Conservation (phyloP, 2,113 vertebrate genomes). For the Ranitomeya variabilis region DNA sequence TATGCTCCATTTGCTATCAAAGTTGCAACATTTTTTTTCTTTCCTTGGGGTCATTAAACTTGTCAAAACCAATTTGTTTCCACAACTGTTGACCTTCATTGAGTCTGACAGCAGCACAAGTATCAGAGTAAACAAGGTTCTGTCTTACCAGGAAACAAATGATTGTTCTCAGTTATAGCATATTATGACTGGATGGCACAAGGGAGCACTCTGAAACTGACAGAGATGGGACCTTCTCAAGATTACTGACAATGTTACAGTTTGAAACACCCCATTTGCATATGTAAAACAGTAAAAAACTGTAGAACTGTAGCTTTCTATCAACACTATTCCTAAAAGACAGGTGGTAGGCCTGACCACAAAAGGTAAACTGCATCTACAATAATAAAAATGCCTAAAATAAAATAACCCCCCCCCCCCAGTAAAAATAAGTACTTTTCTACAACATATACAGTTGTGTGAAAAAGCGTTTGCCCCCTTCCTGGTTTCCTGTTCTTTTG, state of each 20-base stretch:
- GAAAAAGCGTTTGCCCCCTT: too few species aligned
- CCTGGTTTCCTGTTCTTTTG: too few species aligned
- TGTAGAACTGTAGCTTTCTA: neutral
- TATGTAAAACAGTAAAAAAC: neutral
- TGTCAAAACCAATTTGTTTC: constrained; percentile 81
- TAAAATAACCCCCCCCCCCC: too few species aligned
- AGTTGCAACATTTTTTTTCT: constrained; percentile 65
- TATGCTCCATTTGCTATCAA: constrained; percentile 73
- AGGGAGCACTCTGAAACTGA: constrained; percentile 60
- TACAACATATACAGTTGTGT: too few species aligned
- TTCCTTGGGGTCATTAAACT: constrained; percentile 73
- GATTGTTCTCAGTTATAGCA: constrained; percentile 64
- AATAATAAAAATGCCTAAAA: neutral
- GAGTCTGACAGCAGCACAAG: constrained; percentile 73
- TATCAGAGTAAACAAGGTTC: constrained; percentile 69
- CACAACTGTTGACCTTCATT: constrained; percentile 73
- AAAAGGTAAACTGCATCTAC: neutral
- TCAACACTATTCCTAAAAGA: neutral
- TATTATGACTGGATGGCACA: constrained; percentile 58
- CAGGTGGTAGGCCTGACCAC: neutral
- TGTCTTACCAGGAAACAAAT: constrained; percentile 69
- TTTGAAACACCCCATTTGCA: neutral
- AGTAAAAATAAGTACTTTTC: too few species aligned
- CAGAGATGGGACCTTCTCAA: constrained; percentile 62
- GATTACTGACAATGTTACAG: neutral